Conservation (phyloP, 2,113 vertebrate species). For the Condylura cristata region DNA sequence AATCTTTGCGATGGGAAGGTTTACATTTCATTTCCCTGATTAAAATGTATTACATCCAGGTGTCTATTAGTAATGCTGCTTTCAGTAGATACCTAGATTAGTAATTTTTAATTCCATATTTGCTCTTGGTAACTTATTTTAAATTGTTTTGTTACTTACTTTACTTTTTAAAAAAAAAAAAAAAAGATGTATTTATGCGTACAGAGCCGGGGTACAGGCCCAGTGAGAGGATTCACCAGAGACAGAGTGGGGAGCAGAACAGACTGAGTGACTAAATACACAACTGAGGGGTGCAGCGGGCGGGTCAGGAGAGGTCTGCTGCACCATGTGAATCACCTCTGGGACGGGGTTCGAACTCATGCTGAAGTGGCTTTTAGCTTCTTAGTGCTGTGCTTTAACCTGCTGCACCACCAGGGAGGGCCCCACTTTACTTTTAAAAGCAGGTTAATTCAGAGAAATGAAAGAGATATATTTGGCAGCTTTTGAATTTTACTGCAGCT, state of each 20-base stretch:
- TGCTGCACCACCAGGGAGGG: too few species aligned
- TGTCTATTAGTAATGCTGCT: conserved; percentile 44
- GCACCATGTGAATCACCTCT: too few species aligned
- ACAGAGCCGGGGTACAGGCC: too few species aligned
- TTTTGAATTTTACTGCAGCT: conserved; percentile 65
- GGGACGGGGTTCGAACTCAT: too few species aligned
- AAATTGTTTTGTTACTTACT: conserved; percentile 59
- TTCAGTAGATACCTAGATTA: conserved; percentile 61
- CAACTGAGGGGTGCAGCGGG: too few species aligned
- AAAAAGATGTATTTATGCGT: too few species aligned
- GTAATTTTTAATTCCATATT: conserved; percentile 65
- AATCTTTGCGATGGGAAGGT: neutral
- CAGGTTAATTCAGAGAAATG: conserved; percentile 65
- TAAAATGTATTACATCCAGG: conserved; percentile 52
- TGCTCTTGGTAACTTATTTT: conserved; percentile 69
- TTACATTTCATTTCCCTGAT: conserved; percentile 51
- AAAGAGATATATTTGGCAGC: conserved; percentile 64
- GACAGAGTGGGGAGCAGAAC: too few species aligned
- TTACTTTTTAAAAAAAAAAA: too few species aligned
- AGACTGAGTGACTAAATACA: too few species aligned
- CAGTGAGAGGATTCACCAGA: too few species aligned
- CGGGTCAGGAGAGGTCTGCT: too few species aligned
- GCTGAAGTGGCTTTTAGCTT: too few species aligned
- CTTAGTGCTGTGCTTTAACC: neutral
- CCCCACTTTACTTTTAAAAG: conserved; percentile 57